phyloP scores from a whole-genome alignment of 2,797 vertebrate species.

The Sebastes paucispinis region DNA sequence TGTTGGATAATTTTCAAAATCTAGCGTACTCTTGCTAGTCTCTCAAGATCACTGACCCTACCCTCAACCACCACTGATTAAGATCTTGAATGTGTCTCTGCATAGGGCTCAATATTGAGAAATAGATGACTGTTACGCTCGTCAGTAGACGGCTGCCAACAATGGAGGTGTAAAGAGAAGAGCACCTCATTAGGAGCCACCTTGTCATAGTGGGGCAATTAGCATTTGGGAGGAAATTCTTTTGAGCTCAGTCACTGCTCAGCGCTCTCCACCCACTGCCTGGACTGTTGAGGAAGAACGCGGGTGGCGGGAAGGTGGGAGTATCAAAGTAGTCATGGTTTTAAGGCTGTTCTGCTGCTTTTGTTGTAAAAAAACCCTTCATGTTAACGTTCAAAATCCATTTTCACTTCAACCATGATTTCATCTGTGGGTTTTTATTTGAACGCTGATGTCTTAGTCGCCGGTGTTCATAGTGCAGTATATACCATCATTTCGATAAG shows the following conservation, averaged over 20 bases:
- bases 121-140: not conserved
- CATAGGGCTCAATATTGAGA: not conserved
- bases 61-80: too few species aligned
- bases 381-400: not conserved
- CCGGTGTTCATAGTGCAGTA: not conserved
- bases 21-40: too few species aligned
- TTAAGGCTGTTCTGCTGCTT: not conserved
- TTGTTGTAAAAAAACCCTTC: not conserved
- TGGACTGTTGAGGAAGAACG: slow-evolving; percentile 22
- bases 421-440: not conserved
- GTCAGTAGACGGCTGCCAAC: slow-evolving; percentile 24
- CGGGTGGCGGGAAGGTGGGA: slow-evolving; percentile 24
- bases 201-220: slow-evolving; percentile 48
- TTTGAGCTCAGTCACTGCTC: slow-evolving; percentile 23
- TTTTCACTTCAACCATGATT: not conserved
- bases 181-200: slow-evolving; percentile 53
- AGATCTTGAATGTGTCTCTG: not conserved
- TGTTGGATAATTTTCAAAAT: fast-evolving
- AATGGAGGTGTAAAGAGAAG: slow-evolving; percentile 20
- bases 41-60: too few species aligned
- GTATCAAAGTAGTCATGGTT: slow-evolving; percentile 24
- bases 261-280: slow-evolving; percentile 19
- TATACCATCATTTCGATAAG: not conserved
- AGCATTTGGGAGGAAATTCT: slow-evolving; percentile 19
- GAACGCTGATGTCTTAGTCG: not conserved